phyloP scores from a whole-genome alignment of 2,797 vertebrate species.

The Pogonophryne albipinna region DNA sequence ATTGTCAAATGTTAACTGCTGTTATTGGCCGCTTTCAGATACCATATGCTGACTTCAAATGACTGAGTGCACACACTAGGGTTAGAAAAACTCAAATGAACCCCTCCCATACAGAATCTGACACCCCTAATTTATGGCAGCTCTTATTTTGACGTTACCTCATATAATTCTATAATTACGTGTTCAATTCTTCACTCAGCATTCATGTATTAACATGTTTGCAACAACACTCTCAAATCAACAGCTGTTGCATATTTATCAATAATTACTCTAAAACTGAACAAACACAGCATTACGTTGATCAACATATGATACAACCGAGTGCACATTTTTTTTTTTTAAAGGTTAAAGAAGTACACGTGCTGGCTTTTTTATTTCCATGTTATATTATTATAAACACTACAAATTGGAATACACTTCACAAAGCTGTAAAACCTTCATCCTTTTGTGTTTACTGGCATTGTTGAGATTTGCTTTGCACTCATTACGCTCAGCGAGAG shows the following conservation, averaged over 20 bases:
- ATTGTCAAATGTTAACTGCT: not conserved
- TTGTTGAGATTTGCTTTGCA: conserved; percentile 35
- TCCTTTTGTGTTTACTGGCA: conserved; percentile 8
- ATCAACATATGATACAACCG: not conserved
- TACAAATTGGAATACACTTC: not conserved
- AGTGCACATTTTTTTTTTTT: not conserved
- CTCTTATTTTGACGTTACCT: too few species aligned
- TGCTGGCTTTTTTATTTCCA: not conserved
- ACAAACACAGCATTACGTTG: not conserved
- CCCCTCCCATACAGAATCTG: not conserved
- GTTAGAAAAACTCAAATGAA: not conserved
- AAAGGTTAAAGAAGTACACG: not conserved
- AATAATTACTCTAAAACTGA: conserved; percentile 30
- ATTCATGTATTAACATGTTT: conserved; percentile 18
- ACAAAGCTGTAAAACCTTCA: conserved; percentile 13
- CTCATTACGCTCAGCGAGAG: conserved; percentile 38
- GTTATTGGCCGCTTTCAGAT: not conserved
- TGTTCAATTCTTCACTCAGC: not conserved
- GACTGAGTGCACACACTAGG: not conserved
- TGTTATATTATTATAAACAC: conserved; percentile 17
- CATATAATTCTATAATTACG: not conserved
- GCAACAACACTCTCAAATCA: conserved; percentile 3
- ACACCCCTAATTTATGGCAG: too few species aligned
- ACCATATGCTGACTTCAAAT: not conserved
- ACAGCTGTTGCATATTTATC: conserved; percentile 54